Conservation (phyloP, 2,888 invertebrate genomes). For the Aspidiotus destructor region DNA sequence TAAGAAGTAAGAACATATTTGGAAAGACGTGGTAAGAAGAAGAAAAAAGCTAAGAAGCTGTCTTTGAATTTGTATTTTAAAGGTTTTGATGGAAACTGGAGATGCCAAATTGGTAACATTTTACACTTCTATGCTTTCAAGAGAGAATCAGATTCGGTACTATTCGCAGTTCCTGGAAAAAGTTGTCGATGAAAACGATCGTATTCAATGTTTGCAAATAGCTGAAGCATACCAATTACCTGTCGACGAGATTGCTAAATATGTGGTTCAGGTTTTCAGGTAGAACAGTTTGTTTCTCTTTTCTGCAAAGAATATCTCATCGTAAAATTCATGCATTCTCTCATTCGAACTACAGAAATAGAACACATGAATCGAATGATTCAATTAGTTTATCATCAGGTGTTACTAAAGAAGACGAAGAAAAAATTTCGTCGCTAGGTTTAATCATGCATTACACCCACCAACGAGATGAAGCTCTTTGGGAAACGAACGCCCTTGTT, state of each 20-base stretch:
- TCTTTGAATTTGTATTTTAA: conserved; percentile 14
- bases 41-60: no score
- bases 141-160: conserved; percentile 50
- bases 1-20: conserved; percentile 33
- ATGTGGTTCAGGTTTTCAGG: conserved; percentile 68
- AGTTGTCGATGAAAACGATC: conserved; percentile 43
- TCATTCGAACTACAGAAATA: conserved; percentile 2
- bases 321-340: no score
- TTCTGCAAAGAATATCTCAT: background rate
- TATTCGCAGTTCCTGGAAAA: conserved; percentile 62
- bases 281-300: conserved; percentile 32
- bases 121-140: conserved; percentile 71
- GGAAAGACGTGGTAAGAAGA: no score
- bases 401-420: conserved; percentile 58
- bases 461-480: conserved; percentile 70
- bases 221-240: conserved; percentile 67
- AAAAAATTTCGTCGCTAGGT: conserved; percentile 69
- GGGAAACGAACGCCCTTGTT: conserved; percentile 81
- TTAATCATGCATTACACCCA: conserved; percentile 73
- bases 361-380: conserved; percentile 10
- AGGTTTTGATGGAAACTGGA: conserved; percentile 62
- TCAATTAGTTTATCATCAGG: conserved; percentile 39
- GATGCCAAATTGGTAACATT: conserved; percentile 72
- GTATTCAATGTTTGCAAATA: conserved; percentile 57
- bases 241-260: conserved; percentile 71